Conservation (phyloP, 2,797 vertebrate species). For the Podarcis lilfordi region DNA sequence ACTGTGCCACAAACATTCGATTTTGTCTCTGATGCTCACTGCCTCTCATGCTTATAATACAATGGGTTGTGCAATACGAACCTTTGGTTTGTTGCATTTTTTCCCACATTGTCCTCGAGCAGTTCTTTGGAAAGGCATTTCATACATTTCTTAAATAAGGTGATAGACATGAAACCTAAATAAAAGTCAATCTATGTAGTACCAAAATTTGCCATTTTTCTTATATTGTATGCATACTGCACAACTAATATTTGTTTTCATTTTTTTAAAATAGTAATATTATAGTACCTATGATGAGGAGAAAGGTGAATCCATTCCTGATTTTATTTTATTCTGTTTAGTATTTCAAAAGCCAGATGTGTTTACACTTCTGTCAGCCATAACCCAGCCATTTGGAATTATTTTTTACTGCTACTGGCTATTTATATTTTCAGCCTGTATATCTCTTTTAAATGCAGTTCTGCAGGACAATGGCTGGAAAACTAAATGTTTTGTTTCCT, state of each 20-base stretch:
- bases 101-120: neutral
- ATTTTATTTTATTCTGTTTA: neutral
- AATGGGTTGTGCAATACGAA: neutral
- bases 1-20: neutral
- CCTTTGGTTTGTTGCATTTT: neutral
- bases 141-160: neutral
- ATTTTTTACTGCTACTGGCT: neutral
- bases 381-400: neutral
- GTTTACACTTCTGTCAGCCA: neutral
- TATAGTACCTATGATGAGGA: neutral
- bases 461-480: neutral
- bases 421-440: neutral
- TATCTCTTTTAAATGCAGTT: neutral
- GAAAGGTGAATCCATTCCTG: neutral
- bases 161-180: neutral
- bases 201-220: neutral
- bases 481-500: neutral
- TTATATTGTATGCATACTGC: neutral
- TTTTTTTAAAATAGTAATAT: neutral
- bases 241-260: neutral
- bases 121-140: neutral
- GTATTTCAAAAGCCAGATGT: neutral
- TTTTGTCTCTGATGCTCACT: neutral
- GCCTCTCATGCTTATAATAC: neutral
- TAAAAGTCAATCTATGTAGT: neutral